These are phyloP conservation scores for Chaenogobius annularis DNA, from an alignment of 2,113 vertebrate genomes.

Conservation along the genomic window DNA sequence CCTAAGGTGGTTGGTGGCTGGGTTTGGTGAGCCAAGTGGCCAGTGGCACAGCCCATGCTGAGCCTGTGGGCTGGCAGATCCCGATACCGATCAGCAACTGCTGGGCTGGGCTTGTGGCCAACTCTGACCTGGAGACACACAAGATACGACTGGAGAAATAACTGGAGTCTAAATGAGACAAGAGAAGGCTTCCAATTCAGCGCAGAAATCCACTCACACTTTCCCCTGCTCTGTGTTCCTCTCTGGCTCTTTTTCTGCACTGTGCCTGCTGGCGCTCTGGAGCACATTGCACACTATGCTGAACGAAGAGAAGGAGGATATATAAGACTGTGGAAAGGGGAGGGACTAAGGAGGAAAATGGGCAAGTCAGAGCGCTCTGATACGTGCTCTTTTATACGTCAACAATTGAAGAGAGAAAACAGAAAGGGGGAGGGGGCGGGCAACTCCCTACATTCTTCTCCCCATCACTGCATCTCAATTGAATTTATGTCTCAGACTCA, in stretches of 20 bases:
- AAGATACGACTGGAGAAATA: conserved; percentile 34
- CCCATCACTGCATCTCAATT: conserved; percentile 49
- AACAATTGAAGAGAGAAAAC: conserved; percentile 40
- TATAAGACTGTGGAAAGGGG: conserved; percentile 55
- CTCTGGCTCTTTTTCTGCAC: conserved; percentile 49
- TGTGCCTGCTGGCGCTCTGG: conserved; percentile 59
- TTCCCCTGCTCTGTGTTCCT: conserved; percentile 52
- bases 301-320: conserved; percentile 47
- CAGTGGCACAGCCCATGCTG: conserved; percentile 86
- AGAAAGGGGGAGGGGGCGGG: conserved; percentile 65
- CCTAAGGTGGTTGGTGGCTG: conserved; percentile 59
- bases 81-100: conserved; percentile 26
- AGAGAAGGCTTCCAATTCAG: conserved; percentile 45
- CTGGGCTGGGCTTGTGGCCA: conserved; percentile 25
- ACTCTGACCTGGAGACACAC: conserved; percentile 41
- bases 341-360: conserved; percentile 28
- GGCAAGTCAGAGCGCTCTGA: conserved; percentile 28
- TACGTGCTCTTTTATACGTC: conserved; percentile 57
- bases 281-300: conserved; percentile 73
- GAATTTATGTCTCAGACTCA: conserved; percentile 13
- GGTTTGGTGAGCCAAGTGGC: conserved; percentile 82
- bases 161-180: conserved; percentile 25
- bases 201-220: conserved; percentile 67
- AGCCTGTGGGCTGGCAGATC: conserved; percentile 23
- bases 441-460: conserved; percentile 58